Evolutionary conservation across 2,888 invertebrate species (phyloP), one percentile per base, ranked within the genome.

Genomic region (Magallana nippona): DNA sequence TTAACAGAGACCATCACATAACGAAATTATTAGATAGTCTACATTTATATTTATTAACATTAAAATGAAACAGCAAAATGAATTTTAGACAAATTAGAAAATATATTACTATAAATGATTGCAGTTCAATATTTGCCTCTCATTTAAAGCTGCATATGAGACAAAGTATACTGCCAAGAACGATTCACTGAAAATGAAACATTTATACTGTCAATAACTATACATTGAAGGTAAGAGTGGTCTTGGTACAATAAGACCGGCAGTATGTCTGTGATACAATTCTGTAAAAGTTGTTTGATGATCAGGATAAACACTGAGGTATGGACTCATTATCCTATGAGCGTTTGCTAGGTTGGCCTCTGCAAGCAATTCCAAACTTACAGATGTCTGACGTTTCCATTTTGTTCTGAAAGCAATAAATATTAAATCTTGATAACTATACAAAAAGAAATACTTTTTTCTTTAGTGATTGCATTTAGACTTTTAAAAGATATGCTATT

Each of bases 361-460:
- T 94, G 99, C 99, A 2, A 98, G 98, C 84, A 99, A 96, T 94
- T 99, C 99, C 90, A 98, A 95, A 0, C 99, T 98, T 8, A 99
- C 99, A 0, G 99, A 98, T 19, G 99, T 98, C 94, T 99, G 99
- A 1, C 99, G 96, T 95, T 99, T 99, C 99, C 99, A 99, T 95
- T 99, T 99, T 94, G 99, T 99, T 95, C 98, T 98, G 96, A 78
- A 93, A 92, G 55, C 27, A 57, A 56, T 13, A 79, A 55, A 78
- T 55, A 78, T 57, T 56, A 3, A 44, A 44, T 44, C 44, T 44
- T 3, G 44, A 8, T 5, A 44, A 44, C 0, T 44, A 44, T 44
- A 44, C 3, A 44, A 44, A 44, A 44, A 5, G 44, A 44, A 44
- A 44, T 44, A 44, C 0, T 44, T 44, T 44, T 0, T 44, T 44